Evolutionary conservation across 2,888 invertebrate genomes (phyloP), one percentile per base, ranked within the genome.

Genomic region (Doris montereyensis): DNA sequence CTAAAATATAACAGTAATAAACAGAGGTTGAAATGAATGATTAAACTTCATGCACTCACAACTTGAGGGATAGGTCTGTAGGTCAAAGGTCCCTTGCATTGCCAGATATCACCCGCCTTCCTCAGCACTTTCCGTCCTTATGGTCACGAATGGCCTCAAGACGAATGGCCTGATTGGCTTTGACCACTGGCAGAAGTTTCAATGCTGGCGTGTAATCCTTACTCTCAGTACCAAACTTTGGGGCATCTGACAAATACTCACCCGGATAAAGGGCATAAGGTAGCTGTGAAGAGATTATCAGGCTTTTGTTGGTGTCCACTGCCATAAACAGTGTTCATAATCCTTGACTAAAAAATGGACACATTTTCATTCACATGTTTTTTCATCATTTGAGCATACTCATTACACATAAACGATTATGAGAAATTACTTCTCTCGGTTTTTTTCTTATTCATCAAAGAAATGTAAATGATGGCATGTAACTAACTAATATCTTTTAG

Each of bases 211-310:
- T 74, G 80, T 83, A 88, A 58, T 84, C 82, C 4, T 62, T 30
- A 2, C 62, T 28, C 2, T 74, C 78, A 5, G 62, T 57, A 10
- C 79, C 81, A 83, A 84, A 88, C 0, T 81, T 68, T 30, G 84
- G 83, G 1, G 85, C 88, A n/a, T 81, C 84, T n/a, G 82, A 81
- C 26, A 90, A 81, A n/a, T 62, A 68, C 80, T 90, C 90, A 1
- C 90, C 90, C 21, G 90, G 90, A 81, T 88, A 90, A 13, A 90
- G 83, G 26, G 89, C 87, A 81, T 90, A 90, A 58, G 90, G 90
- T 76, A 88, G 88, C 86, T 89, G 78, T 34, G 76, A 75, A 52
- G 1, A 79, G 35, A n/a, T n/a, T n/a, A n/a, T n/a, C n/a, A n/a
- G n/a, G n/a, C n/a, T n/a, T n/a, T n/a, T n/a, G n/a, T n/a, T n/a